Evolutionary conservation across 2,888 invertebrate species (phyloP), one percentile per base, ranked within the genome.

Genomic region (Hoplodrina blanda): DNA sequence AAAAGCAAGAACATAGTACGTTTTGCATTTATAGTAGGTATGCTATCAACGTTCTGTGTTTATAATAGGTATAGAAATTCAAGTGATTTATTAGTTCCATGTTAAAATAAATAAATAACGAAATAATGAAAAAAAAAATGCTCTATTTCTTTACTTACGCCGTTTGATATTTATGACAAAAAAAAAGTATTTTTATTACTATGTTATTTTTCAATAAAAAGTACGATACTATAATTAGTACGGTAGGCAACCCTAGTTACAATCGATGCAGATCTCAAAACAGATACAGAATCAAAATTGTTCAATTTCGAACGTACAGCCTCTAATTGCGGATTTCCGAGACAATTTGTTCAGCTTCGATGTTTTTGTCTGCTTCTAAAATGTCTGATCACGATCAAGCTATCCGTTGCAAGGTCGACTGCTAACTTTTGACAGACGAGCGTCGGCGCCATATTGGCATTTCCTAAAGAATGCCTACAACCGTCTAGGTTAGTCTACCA

Each of bases 311-410:
- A 74, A 49, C 55, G 46, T 74, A 25, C 75, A 55, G 64, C 41
- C 20, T 83, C 78, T 87, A 85, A 89, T 89, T 85, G 84, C 90
- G 90, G 90, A 91, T 91, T 89, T 92, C 90, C 91, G 89, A 92
- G 79, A 84, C 81, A 78, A 86, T 85, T 86, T 82, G 76, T 83
- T 85, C 74, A 77, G 78, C 69, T 85, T 73, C 79, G 70, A 81
- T 86, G 86, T 89, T 87, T 86, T 84, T 77, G 67, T 79, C 52
- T 53, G 81, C 83, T 88, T 83, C 87, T 80, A 78, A 85, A 86
- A 81, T 82, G 81, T 74, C 74, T 80, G 85, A 74, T 83, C 87
- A 87, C 87, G 88, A 86, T 80, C 85, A 66, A 81, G 86, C 73
- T 80, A 86, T 85, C 76, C 74, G 71, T 73, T 67, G 84, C 92